Evolutionary conservation across 2,113 vertebrate genomes (phyloP).

Genomic region (Oophaga pumilio): DNA sequence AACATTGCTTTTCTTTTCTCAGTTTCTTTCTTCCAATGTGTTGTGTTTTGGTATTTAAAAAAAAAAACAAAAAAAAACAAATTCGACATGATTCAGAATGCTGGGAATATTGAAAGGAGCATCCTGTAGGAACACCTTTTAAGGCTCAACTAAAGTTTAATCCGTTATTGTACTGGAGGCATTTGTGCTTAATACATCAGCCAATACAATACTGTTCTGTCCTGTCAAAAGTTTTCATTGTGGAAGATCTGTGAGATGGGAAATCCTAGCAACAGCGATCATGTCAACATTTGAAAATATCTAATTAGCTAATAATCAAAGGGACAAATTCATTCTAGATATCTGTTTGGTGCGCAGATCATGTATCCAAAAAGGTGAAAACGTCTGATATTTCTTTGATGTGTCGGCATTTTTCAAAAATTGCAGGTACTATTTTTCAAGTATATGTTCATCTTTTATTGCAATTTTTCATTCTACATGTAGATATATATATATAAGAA

Average conservation of each 20-base stretch:
- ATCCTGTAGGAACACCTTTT: constrained; percentile 23
- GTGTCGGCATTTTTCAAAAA: background rate
- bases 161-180: constrained; percentile 28
- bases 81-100: no score
- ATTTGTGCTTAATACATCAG: constrained; percentile 17
- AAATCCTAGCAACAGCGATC: background rate
- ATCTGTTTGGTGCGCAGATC: background rate
- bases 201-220: background rate
- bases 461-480: no score
- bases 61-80: no score
- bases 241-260: background rate
- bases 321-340: background rate
- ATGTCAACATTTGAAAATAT: background rate
- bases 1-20: constrained; percentile 58
- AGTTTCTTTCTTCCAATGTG: constrained; percentile 45
- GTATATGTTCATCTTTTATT: no score
- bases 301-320: background rate
- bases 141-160: background rate
- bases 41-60: no score
- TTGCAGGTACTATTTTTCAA: no score
- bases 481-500: no score
- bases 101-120: constrained; percentile 15
- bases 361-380: background rate
- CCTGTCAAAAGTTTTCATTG: background rate
- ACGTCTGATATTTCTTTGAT: background rate